Conservation (phyloP, 2,888 invertebrate genomes). For the Tanypteryx hageni region DNA sequence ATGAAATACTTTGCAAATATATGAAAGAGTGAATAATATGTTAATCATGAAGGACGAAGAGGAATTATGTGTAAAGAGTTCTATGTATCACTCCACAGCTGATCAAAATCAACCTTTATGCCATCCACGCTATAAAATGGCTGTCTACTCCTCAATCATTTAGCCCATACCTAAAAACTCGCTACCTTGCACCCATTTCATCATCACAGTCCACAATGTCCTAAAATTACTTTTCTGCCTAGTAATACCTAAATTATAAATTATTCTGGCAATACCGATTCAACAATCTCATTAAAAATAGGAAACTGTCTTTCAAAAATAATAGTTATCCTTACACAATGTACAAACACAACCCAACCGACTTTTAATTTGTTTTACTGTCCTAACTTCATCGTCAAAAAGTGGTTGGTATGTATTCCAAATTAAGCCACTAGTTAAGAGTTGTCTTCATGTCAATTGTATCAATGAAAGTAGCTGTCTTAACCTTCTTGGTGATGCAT, state of each 20-base stretch:
- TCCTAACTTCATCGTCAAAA: conserved; percentile 50
- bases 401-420: conserved; percentile 60
- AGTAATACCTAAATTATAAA: conserved; percentile 56
- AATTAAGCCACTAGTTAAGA: conserved; percentile 57
- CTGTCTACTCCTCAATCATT: conserved; percentile 37
- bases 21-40: conserved; percentile 63
- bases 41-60: conserved; percentile 59
- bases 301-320: conserved; percentile 64
- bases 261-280: conserved; percentile 61
- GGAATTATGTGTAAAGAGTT: conserved; percentile 57
- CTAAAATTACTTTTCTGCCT: conserved; percentile 57
- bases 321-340: conserved; percentile 64
- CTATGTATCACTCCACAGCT: conserved; percentile 60
- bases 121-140: conserved; percentile 40
- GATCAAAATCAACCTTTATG: conserved; percentile 50
- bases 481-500: conserved; percentile 35
- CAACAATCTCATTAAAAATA: conserved; percentile 64
- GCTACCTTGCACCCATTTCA: conserved; percentile 60
- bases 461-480: conserved; percentile 49
- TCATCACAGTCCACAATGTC: conserved; percentile 60
- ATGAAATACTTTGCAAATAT: conserved; percentile 58
- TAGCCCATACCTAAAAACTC: conserved; percentile 38
- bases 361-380: conserved; percentile 46
- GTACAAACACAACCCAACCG: conserved; percentile 63
- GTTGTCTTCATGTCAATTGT: conserved; percentile 11